Evolutionary conservation across 2,888 invertebrate genomes (phyloP), one percentile per base, ranked within the genome.

Genomic region (Troides oblongomaculatus): DNA sequence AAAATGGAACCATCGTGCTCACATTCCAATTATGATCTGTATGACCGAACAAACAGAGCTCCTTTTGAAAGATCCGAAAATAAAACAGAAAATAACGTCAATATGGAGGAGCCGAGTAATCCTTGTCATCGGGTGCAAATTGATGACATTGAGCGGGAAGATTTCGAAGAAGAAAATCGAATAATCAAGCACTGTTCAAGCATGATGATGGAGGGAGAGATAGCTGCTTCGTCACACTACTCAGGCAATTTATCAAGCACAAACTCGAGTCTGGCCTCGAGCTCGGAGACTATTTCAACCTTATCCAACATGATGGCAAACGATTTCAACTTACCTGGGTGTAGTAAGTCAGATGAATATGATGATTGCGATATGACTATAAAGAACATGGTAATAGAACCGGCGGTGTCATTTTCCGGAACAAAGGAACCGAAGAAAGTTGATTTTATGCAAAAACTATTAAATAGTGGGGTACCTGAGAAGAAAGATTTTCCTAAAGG

Each of bases 1-100:
- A 88, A 79, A 75, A 92, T 92, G 92, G 90, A 92, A 79, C 89
- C 91, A 83, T 82, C 89, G 86, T 90, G 90, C 81, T 87, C 90
- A 71, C 86, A 82, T 76, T 84, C 84, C 70, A 82, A 81, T 72
- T 82, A 84, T 83, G 85, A 87, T 74, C 80, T 86, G 75, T 87
- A 79, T 77, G 85, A 88, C 68, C 87, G 80, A 76, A 75, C 82
- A 59, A 80, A 77, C 68, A 78, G 77, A 73, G 82, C 77, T 74
- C 79, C 84, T 66, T 86, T 78, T 74, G 82, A 84, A 73, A 80
- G 73, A 72, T 77, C 78, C 81, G 89, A 90, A 79, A 84, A 78
- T 78, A 88, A 90, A 84, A 89, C 87, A 89, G 89, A 88, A 76
- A 84, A 77, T 73, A 78, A 82, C 67, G 77, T 77, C 72, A 80